Base-by-base conservation (phyloP, 2,888 invertebrate species). In the Thecocarcelia acutangulata region DNA sequence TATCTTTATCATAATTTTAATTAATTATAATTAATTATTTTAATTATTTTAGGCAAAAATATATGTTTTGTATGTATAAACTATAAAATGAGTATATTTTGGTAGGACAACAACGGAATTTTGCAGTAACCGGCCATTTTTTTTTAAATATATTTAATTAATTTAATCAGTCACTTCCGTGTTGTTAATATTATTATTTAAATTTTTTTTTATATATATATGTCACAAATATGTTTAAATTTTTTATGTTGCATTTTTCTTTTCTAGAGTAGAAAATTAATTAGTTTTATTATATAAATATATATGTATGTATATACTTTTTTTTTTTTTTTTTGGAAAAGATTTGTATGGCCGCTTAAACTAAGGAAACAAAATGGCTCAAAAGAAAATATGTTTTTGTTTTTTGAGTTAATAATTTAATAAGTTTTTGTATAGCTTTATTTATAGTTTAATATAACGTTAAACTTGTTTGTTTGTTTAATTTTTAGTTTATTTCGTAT, bases 11-110 rank as follows among this genome's bases (percentile, higher is more conserved):
- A 83, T 84, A 85, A 85, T 87, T 87, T 84, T 85, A 84, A 83
- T 70, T 42, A 63, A 42, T 58, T 78, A 59, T 59, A 59, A 64
- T 59, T 78, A 61, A 63, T 76, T 85, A 17, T 54, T 59, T 59
- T 78, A 61, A 63, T 76, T 85, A 17, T 54, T 59, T 86, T 88
- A 87, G 87, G 89, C 90, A 89, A 90, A 87, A 90, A 89, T 90
- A 90, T 88, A 88, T 74, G 42, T 76, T 24, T 44, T 56, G 56
- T 75, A 58, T 79, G 76, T 82, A 77, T 74, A 82, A 73, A 64
- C 86, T 88, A 84, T 87, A 87, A 86, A 87, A 87, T 86, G 85
- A 87, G 86, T 87, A 86, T 86, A 86, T 88, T 83, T 73, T 80
- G 69, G 78, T 80, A 78, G 74, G 73, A 78, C 81, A 81, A 80